Evolutionary conservation across 2,797 vertebrate genomes (phyloP), one percentile per base, ranked within the genome.

Genomic region (Chaetophractus vellerosus): DNA sequence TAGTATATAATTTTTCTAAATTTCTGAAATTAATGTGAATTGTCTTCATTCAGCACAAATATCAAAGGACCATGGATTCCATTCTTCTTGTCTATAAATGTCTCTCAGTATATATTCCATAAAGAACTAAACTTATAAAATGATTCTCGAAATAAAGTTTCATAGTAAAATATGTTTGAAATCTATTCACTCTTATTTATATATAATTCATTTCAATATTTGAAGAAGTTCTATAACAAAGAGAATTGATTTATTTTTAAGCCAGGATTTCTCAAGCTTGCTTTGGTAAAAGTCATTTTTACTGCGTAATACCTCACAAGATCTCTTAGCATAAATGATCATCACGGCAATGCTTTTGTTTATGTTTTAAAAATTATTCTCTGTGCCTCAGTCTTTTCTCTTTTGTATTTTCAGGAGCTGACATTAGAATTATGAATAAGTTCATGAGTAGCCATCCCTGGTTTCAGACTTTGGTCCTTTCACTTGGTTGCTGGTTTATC

Each of bases 311-410:
- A 55, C 0, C 33, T 48, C n/a, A 48, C 19, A 28, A 84, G 7
- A 38, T 45, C 0, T 16, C 7, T 76, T 59, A 74, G 6, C 8
- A 57, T 84, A 87, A 61, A 1, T 63, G 55, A 79, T 57, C 10
- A 11, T 41, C 19, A 9, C 31, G 16, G 19, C 6, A 23, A 45
- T 5, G 36, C 3, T 55, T 64, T 12, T 80, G n/a, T 61, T 50
- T 31, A 78, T 78, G 4, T 88, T 88, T 86, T 83, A n/a, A 61
- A 88, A 95, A 41, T 48, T 31, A 41, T 71, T 4, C 5, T 83
- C 3, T 36, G 9, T 38, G 81, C 16, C 28, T 81, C 9, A 36
- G 0, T 66, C 9, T 74, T 85, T 94, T 91, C 38, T 26, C 9
- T 68, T 79, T 61, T 6, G 2, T 69, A 10, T 86, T 91, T 72